Conservation (phyloP, 2,113 vertebrate genomes). For the Mustelus asterias region DNA sequence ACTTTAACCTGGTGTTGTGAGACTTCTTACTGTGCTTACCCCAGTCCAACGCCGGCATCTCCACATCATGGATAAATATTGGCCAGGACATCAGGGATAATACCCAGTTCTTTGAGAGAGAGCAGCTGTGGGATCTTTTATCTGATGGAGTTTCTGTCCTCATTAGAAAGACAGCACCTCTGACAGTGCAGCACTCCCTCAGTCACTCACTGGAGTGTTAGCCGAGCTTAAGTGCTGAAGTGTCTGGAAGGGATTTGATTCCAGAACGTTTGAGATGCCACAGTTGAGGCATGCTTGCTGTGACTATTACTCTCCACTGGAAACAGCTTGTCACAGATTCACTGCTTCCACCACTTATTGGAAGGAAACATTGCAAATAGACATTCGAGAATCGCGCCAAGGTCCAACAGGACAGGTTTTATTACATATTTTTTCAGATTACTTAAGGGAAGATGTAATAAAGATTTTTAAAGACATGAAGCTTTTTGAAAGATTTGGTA, state of each 20-base stretch:
- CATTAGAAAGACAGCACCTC: neutral
- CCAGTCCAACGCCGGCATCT: too few species aligned
- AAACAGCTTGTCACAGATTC: neutral
- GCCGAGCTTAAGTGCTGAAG: neutral
- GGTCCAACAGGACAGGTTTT: neutral
- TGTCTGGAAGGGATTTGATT: too few species aligned
- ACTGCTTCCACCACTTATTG: neutral
- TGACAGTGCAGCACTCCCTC: neutral
- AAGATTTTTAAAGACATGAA: neutral
- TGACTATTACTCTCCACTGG: neutral
- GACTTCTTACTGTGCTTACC: too few species aligned
- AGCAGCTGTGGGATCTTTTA: neutral
- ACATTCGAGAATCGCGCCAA: neutral
- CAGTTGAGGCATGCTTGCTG: neutral
- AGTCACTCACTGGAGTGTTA: neutral
- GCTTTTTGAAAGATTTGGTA: neutral
- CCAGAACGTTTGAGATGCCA: neutral
- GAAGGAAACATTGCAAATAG: neutral
- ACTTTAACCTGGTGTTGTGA: too few species aligned
- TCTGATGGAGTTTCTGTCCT: neutral
- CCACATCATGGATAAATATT: neutral
- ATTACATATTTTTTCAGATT: neutral
- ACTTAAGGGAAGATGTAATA: neutral
- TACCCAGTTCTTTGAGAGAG: too few species aligned
- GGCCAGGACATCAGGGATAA: neutral